Evolutionary conservation across 1,140 invertebrate species (phyloP).

Genomic region (Drosophila nasuta): DNA sequence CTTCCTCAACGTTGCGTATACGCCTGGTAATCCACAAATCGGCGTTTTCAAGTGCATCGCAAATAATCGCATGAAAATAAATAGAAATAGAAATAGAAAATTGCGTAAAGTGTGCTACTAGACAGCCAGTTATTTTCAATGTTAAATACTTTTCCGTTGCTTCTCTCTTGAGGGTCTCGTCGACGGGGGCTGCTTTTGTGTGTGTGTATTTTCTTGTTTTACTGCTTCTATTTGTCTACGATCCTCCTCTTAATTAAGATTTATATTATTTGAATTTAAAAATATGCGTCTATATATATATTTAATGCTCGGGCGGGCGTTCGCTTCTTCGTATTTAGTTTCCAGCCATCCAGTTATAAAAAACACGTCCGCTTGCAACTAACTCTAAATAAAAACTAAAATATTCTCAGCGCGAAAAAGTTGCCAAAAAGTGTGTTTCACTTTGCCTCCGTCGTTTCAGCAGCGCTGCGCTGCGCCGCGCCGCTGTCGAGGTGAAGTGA

Average conservation of each 20-base stretch:
- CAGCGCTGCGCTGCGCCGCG: not conserved
- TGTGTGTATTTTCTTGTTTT: slow-evolving; percentile 14
- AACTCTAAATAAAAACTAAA: slow-evolving; percentile 84
- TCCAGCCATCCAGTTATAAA: slow-evolving; percentile 84
- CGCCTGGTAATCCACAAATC: slow-evolving; percentile 84
- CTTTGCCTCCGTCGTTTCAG: slow-evolving; percentile 32
- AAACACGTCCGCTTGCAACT: slow-evolving; percentile 83
- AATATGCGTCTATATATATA: slow-evolving; percentile 73
- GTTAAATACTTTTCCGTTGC: slow-evolving; percentile 44
- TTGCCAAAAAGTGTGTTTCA: slow-evolving; percentile 66
- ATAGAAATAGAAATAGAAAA: slow-evolving; percentile 20
- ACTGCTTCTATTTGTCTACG: slow-evolving; percentile 49
- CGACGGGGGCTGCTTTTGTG: slow-evolving; percentile 7
- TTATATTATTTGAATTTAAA: slow-evolving; percentile 69
- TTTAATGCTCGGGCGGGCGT: slow-evolving; percentile 75
- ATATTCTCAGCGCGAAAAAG: slow-evolving; percentile 64
- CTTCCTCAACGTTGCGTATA: slow-evolving; percentile 66
- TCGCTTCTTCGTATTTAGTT: slow-evolving; percentile 68
- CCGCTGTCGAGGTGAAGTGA: too few relatives aligned
- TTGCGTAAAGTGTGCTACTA: slow-evolving; percentile 30
- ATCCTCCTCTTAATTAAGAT: slow-evolving; percentile 77
- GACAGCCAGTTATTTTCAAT: slow-evolving; percentile 6
- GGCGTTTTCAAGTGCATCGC: slow-evolving; percentile 63
- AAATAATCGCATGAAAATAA: slow-evolving; percentile 36
- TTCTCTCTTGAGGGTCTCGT: slow-evolving; percentile 30